These are phyloP conservation scores for Centrocercus urophasianus DNA, from an alignment of 2,113 vertebrate genomes.

Conservation along the genomic window DNA sequence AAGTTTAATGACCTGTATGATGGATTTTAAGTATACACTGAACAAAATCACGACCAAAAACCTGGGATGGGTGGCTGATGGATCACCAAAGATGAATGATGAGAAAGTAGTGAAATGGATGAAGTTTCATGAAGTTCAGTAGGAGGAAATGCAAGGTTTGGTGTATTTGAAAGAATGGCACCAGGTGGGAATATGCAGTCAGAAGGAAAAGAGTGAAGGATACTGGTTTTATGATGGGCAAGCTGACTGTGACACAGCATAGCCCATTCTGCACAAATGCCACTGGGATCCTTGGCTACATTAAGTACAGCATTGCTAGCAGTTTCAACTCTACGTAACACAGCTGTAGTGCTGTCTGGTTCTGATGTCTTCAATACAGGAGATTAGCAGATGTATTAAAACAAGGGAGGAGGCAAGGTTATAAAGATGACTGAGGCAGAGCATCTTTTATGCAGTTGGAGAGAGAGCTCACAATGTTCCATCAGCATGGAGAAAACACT, in stretches of 20 bases:
- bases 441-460: background rate
- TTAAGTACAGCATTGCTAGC: background rate
- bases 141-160: background rate
- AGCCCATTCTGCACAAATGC: background rate
- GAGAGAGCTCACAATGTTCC: background rate
- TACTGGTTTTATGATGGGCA: accelerated
- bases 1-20: background rate
- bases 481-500: background rate
- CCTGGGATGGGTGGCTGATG: background rate
- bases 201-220: background rate
- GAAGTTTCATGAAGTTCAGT: background rate
- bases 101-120: background rate
- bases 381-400: background rate
- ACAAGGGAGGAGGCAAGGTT: background rate
- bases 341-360: background rate
- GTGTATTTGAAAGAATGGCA: accelerated
- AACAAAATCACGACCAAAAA: background rate
- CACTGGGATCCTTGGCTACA: background rate
- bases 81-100: background rate
- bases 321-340: background rate
- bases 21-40: background rate
- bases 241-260: background rate
- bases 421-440: background rate
- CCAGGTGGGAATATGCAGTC: too few species aligned
- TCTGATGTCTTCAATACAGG: background rate